Percentiles rank a stretch among this genome's conserved stretches.
Conservation (phyloP, 1,140 invertebrate genomes). For the Episyrphus balteatus region DNA sequence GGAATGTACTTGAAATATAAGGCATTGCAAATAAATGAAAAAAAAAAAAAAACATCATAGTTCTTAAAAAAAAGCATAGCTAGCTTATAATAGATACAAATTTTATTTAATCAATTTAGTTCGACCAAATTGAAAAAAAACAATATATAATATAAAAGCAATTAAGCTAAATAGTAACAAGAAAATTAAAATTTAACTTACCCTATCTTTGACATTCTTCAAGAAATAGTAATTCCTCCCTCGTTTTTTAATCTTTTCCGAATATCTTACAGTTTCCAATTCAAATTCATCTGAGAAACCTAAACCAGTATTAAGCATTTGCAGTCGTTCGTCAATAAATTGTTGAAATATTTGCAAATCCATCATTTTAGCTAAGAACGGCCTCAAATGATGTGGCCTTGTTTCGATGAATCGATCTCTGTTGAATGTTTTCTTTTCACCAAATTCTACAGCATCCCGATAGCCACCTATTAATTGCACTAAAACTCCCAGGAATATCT, state of each 20-base stretch:
- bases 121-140: not conserved
- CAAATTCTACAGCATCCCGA: constrained; percentile 70
- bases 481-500: constrained; percentile 78
- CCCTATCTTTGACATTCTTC: constrained; percentile 64
- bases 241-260: constrained; percentile 68
- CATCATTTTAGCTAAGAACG: constrained; percentile 81
- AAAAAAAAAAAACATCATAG: too few relatives aligned
- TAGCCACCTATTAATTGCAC: constrained; percentile 90
- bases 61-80: not conserved
- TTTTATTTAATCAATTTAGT: not conserved
- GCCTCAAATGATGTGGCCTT: constrained; percentile 67
- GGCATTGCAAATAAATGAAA: too few relatives aligned
- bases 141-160: not conserved
- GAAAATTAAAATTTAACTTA: constrained; percentile 23
- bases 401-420: constrained; percentile 78
- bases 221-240: constrained; percentile 72
- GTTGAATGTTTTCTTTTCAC: constrained; percentile 72
- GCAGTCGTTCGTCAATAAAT: constrained; percentile 86
- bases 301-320: constrained; percentile 76
- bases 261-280: constrained; percentile 73
- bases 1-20: too few relatives aligned
- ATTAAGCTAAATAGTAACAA: not conserved
- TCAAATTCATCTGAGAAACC: constrained; percentile 93
- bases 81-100: not conserved
- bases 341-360: constrained; percentile 91